Conservation (phyloP, 2,797 vertebrate genomes). For the Adrianichthys oophorus region DNA sequence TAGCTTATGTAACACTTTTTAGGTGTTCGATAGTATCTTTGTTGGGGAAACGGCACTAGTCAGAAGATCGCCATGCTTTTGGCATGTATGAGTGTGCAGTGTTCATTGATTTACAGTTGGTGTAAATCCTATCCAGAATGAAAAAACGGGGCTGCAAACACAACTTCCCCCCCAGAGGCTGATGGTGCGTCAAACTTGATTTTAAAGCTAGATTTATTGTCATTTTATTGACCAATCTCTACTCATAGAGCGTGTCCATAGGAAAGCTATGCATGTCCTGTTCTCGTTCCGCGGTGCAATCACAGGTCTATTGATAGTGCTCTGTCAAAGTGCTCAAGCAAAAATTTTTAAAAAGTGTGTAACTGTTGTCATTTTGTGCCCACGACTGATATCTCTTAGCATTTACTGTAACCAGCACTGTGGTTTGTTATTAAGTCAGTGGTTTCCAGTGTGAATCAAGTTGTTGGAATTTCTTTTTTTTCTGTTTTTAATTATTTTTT, state of each 20-base stretch:
- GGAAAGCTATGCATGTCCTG: constrained; percentile 86
- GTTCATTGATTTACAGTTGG: constrained; percentile 58
- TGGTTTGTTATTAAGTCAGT: constrained; percentile 80
- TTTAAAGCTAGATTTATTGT: constrained; percentile 77
- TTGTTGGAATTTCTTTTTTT: constrained; percentile 78
- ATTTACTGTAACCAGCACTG: constrained; percentile 81
- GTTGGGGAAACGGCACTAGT: constrained; percentile 38
- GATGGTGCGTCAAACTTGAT: constrained; percentile 71
- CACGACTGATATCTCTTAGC: constrained; percentile 80
- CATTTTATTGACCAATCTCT: constrained; percentile 75
- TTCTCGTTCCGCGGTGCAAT: constrained; percentile 73
- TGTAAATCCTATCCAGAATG: constrained; percentile 56
- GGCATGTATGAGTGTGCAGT: constrained; percentile 51
- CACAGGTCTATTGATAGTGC: constrained; percentile 77
- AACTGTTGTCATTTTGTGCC: constrained; percentile 81
- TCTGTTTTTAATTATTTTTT: constrained; percentile 69
- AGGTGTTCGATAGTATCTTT: constrained; percentile 38
- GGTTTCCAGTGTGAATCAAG: constrained; percentile 78
- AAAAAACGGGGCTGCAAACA: constrained; percentile 64
- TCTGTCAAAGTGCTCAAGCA: constrained; percentile 82
- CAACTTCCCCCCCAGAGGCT: constrained; percentile 54
- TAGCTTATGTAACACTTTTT: constrained; percentile 50
- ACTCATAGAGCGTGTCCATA: constrained; percentile 78
- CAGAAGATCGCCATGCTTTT: constrained; percentile 42
- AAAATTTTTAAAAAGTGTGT: constrained; percentile 77